Base-by-base conservation (phyloP, 2,113 vertebrate species). In the Syrmaticus mikado region DNA sequence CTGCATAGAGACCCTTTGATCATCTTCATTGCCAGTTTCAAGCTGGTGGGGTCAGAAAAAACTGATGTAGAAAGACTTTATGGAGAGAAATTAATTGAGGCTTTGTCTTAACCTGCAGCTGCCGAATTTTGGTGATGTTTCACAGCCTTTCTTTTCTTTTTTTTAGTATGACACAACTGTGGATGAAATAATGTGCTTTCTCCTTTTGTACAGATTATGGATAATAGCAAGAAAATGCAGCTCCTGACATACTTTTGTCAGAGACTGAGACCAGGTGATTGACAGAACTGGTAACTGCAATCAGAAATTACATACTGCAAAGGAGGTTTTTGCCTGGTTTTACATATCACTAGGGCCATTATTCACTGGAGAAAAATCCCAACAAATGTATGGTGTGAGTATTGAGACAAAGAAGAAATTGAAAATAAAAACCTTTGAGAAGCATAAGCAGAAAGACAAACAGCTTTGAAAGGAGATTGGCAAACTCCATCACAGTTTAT, bases 201-300 rank as follows among this genome's bases (percentile, higher is more conserved):
- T 78, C 25, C 43, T 92, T 86, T 92, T 66, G 57, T 52, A 13
- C 27, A 75, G 88, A 78, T 90, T 67, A 61, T 60, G 67, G 50
- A 27, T 21, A 75, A 73, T 5, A 67, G 60, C 38, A 64, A 57
- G 88, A 65, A 90, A 94, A 86, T 71, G 18, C 46, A 52, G 60
- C 27, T 88, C 87, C 73, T 92, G 76, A 71, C 76, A 90, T 10
- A 90, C 34, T 82, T 92, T 55, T 68, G 57, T 6, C 1, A 73
- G 61, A 93, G 61, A 24, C 18, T 88, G 66, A 78, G 71, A 53
- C 25, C 45, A 60, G 52, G 0, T 90, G 96, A 95, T 78, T 93
- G 96, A 92, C 92, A 95, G 52, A 61, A n/a, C 30, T n/a, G 66
- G 64, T 74, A 79, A 70, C 87, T 90, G 86, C 62, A 74, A 92